Base-by-base conservation (phyloP, 2,797 vertebrate species). In the Microctenopoma steveboyesi region DNA sequence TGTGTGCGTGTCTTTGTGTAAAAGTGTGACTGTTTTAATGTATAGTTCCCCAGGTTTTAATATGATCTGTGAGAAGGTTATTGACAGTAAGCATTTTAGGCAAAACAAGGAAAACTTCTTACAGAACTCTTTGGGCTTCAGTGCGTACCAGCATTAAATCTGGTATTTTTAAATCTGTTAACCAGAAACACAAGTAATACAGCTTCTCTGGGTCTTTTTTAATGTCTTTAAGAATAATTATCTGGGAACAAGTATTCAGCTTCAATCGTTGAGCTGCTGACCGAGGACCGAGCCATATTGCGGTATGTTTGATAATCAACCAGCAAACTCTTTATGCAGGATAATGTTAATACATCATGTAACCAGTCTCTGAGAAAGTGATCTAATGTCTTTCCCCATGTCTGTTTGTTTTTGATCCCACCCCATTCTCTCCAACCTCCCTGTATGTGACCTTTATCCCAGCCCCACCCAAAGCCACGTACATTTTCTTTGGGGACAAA, bases 401-500 rank as follows among this genome's bases (percentile, higher is more conserved):
- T 69, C 51, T 84, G 74, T 92, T 88, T 93, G 87, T 91, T 93
- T 46, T 91, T 85, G 52, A 76, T 78, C 79, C 56, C 40, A 42
- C 18, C 53, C 39, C 40, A 65, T 39, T 18, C 76, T 79, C 86
- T 74, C 82, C 68, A 54, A 70, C 76, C 70, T 84, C 88, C 72
- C 72, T 81, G 72, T 70, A 68, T 77, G 71, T 58, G 87, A 88
- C 86, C 85, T 85, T 81, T 85, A 62, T 75, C 70, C 60, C 35
- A 5, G 78, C 64, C 76, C 81, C 82, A 65, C 91, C 89, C 90
- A 89, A 88, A 87, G 79, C 76, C 84, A 83, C 81, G 91, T 93
- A 90, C 79, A 92, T 93, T 93, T 94, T 93, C 91, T 92, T 92
- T 90, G 81, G 79, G 81, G 74, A 93, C 90, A 93, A 94, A 91